These are phyloP conservation scores for Tenebrosternarchus preto DNA, from an alignment of 2,113 vertebrate species.

Conservation along the genomic window DNA sequence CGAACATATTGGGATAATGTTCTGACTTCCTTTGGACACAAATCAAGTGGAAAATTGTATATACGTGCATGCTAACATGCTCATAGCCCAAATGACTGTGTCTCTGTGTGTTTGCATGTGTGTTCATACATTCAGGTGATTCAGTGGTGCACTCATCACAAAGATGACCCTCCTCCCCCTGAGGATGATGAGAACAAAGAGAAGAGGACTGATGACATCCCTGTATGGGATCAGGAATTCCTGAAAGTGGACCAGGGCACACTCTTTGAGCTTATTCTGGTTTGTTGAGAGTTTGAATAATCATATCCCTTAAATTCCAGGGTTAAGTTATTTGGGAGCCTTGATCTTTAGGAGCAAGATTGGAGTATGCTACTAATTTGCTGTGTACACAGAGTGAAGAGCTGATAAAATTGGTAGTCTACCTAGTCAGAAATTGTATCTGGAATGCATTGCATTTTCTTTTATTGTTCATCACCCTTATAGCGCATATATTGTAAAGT, in stretches of 20 bases:
- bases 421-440: background rate
- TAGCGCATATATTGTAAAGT: no score
- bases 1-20: no score
- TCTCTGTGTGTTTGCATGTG: background rate
- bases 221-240: constrained; percentile 99
- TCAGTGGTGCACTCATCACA: constrained; percentile 99
- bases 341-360: no score
- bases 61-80: no score
- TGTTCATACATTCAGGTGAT: constrained; percentile 81
- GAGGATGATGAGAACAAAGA: constrained; percentile 99
- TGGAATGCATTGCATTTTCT: no score
- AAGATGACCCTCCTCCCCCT: constrained; percentile 97
- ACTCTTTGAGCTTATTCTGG: constrained; percentile 98
- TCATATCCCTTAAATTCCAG: background rate
- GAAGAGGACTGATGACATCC: constrained; percentile 98
- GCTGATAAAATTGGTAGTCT: background rate
- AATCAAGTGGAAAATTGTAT: no score
- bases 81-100: background rate
- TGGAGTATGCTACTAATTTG: no score
- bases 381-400: background rate
- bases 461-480: no score
- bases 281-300: no score
- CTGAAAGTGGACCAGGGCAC: constrained; percentile 99
- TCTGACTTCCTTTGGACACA: no score
- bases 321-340: background rate